These are phyloP conservation scores for Chelon auratus DNA, from an alignment of 2,797 vertebrate genomes.

Conservation along the genomic window DNA sequence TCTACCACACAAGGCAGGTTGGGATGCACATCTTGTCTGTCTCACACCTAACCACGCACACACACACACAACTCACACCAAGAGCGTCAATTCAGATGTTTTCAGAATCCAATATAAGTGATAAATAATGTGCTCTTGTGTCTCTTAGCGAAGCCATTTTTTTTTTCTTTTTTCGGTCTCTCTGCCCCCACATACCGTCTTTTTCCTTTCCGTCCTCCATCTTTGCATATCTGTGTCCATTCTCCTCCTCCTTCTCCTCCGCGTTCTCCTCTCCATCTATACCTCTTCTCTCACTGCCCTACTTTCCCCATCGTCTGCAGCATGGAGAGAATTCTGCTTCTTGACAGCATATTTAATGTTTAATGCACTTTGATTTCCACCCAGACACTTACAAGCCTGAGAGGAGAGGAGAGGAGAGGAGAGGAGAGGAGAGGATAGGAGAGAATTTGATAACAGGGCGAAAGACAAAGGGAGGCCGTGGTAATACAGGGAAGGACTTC, in stretches of 20 bases:
- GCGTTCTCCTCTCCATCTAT: slow-evolving; percentile 62
- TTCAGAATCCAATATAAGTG: slow-evolving; percentile 19
- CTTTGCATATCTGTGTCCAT: slow-evolving; percentile 66
- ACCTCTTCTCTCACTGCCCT: slow-evolving; percentile 80
- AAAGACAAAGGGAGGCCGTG: slow-evolving; percentile 38
- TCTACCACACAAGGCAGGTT: slow-evolving; percentile 38
- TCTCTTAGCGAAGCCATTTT: slow-evolving; percentile 22
- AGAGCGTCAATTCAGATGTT: slow-evolving; percentile 42
- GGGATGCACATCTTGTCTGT: slow-evolving; percentile 33
- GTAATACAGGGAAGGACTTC: not conserved
- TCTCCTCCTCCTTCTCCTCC: slow-evolving; percentile 56
- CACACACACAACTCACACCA: slow-evolving; percentile 30
- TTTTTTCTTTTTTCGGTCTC: not conserved
- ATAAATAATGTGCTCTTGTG: slow-evolving; percentile 36
- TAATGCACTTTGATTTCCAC: slow-evolving; percentile 88
- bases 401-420: slow-evolving; percentile 7
- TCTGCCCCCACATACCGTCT: slow-evolving; percentile 42
- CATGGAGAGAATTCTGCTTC: slow-evolving; percentile 78
- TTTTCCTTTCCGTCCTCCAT: slow-evolving; percentile 41
- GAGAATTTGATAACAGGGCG: slow-evolving; percentile 46
- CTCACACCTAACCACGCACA: slow-evolving; percentile 39
- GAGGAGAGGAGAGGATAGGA: slow-evolving; percentile 10
- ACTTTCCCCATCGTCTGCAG: slow-evolving; percentile 78
- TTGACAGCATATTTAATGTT: slow-evolving; percentile 86
- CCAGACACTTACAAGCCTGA: slow-evolving; percentile 71